Base-by-base conservation (phyloP, 2,797 vertebrate genomes). In the Propithecus deckenii region DNA sequence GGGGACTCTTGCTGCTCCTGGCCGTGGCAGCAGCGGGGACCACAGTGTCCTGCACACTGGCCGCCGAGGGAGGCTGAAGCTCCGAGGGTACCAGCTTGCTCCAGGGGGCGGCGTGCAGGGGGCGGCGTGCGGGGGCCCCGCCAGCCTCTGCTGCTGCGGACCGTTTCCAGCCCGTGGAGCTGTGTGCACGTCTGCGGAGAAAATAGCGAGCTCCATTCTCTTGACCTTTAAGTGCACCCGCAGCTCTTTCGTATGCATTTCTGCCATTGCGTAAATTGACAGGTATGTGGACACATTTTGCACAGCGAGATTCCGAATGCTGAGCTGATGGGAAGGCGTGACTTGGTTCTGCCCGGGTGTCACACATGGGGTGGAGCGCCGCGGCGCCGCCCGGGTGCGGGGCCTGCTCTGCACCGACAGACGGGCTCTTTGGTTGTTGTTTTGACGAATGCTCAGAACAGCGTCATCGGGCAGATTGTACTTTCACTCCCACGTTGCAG, bases 61-160 rank as follows among this genome's bases (percentile, higher is more conserved):
- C 32, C 0, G 0, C 28, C 57, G 69, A 13, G 14, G 41, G 13
- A 0, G 35, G 30, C 35, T 7, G 10, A 15, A 65, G 32, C 32
- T 65, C 32, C n/a, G 63, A 17, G 63, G 63, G 35, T 41, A 28
- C 10, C 28, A 78, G 13, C 5, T 12, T 25, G 11, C 11, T 14
- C 4, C 41, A 3, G 0, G 2, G 65, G 48, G 25, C 13, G 7
- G 4, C 17, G 3, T 30, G 5, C 41, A 3, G 0, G 2, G 65
- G 48, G 25, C 13, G 7, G 4, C 17, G 3, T 30, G 22, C 2
- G 4, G 30, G 23, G 43, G 32, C 7, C 43, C 50, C n/a, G 2
- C 18, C 18, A 17, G 41, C 14, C 38, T 5, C 25, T 3, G 35
- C n/a, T 5, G 0, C 84, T 30, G 69, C 20, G 52, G 48, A 28